Base-by-base conservation (phyloP, 2,888 invertebrate genomes). In the Gymnoscelis rufifasciata region DNA sequence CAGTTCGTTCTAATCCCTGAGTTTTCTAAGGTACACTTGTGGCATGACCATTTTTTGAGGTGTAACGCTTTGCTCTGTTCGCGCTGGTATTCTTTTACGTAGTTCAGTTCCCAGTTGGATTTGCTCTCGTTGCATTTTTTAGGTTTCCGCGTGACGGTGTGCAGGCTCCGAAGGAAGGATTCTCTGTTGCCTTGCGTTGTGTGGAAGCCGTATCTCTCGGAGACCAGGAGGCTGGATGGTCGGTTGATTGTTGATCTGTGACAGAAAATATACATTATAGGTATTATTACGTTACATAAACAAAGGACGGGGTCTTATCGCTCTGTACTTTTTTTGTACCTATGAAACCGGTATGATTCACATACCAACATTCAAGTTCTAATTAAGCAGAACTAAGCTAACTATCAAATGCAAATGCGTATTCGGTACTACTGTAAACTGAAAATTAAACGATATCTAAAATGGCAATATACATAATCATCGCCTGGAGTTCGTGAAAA, bases 1-100 rank as follows among this genome's bases (percentile, higher is more conserved):
- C 95, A 95, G 50, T 92, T 89, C 4, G 91, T 90, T 51, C 90
- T 86, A 19, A 90, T 89, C 0, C 90, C 90, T 40, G 91, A 89
- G 78, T 95, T 95, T 57, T 93, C 91, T 26, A 95, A 78, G 0
- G 95, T 95, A 70, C 95, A 95, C 63, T 93, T 90, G 59, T 90
- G 90, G 66, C 94, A 94, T 8, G 92, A 90, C 94, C 94, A 94
- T 39, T 89, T 90, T 59, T 88, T 87, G 57, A 83, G 65, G 66
- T 86, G 83, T 39, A 83, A 52, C 15, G 74, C 81, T 47, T 64
- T 78, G 47, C 84, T 82, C 57, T 87, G 83, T 52, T 88, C 86
- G 42, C 73, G 74, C 49, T 87, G 86, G 53, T 87, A 89, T 30
- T 88, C 84, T 48, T 88, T 82, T 0, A 83, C 79, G 56, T 88